Conservation (phyloP, 2,113 vertebrate genomes). For the Brienomyrus brachyistius region DNA sequence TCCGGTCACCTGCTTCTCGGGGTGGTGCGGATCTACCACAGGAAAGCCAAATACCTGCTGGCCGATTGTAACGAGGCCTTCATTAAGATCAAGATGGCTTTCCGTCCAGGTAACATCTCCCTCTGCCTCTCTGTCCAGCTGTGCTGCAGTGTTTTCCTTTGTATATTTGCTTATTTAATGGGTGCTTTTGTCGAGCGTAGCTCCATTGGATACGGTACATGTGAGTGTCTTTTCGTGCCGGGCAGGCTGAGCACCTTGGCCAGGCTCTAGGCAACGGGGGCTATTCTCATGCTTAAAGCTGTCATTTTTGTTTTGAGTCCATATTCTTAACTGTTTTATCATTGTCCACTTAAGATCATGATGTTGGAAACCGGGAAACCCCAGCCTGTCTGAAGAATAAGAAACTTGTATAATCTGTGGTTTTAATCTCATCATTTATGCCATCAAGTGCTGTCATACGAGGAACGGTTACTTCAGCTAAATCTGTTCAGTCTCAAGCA, state of each 20-base stretch:
- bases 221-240: neutral
- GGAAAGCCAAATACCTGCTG: constrained; percentile 97
- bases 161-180: neutral
- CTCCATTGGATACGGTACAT: neutral
- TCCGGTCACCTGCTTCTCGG: constrained; percentile 93
- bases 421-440: neutral
- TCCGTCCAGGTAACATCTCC: constrained; percentile 82
- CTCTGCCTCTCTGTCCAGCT: neutral
- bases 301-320: neutral
- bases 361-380: neutral
- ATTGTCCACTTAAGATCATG: neutral
- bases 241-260: neutral
- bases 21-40: constrained; percentile 97
- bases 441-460: too few relatives aligned
- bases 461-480: too few relatives aligned
- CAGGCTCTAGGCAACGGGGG: neutral
- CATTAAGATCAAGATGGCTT: constrained; percentile 99
- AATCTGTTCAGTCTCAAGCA: too few relatives aligned
- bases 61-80: constrained; percentile 98
- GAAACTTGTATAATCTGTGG: neutral
- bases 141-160: neutral
- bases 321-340: neutral
- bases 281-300: neutral
- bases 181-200: neutral
- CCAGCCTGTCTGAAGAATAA: neutral